Evolutionary conservation across 2,888 invertebrate genomes (phyloP), one percentile per base, ranked within the genome.

Genomic region (Pammene fasciana): DNA sequence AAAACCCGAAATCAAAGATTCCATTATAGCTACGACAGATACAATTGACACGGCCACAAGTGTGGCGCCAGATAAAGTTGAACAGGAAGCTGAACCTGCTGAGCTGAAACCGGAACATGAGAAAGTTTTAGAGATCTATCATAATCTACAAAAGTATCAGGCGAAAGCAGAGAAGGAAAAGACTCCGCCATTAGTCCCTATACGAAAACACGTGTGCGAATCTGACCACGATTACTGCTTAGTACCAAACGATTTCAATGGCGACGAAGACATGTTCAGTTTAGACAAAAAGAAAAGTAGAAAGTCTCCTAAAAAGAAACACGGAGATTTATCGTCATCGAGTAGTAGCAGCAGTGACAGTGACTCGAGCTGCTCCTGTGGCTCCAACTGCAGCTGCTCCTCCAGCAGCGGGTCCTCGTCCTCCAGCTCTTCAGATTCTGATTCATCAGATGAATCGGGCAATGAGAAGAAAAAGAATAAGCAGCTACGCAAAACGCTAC

Each of bases 351-450:
- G 96, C 73, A 96, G 96, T 75, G 96, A 95, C 76, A 96, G 95
- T 72, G 90, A 89, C 77, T 96, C 96, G 0, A 96, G 95, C 79
- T 97, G 97, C 80, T 96, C 96, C 0, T 97, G 97, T 81, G 96
- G 96, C 5, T 95, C 96, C 0, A 97, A 97, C 81, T 97, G 97
- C 79, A 97, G 96, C 73, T 97, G 97, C 82, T 95, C 95, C 7
- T 95, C 95, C 61, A 95, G 95, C 65, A 95, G 95, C 70, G 94
- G 94, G 62, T 96, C 96, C 0, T 94, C 94, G 6, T 95, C 95
- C 66, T 94, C 95, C 13, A 95, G 94, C 72, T 91, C 92, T 45
- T 91, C 92, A 13, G 93, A 92, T 76, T 89, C 92, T 6, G 92
- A 93, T 78, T 87, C 92, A 9, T 92, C 91, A 7, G 88, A 88